These are phyloP conservation scores for Amphimedon queenslandica DNA, from an alignment of 37 sponge, comb jelly and placozoan genomes.

Conservation along the genomic window DNA sequence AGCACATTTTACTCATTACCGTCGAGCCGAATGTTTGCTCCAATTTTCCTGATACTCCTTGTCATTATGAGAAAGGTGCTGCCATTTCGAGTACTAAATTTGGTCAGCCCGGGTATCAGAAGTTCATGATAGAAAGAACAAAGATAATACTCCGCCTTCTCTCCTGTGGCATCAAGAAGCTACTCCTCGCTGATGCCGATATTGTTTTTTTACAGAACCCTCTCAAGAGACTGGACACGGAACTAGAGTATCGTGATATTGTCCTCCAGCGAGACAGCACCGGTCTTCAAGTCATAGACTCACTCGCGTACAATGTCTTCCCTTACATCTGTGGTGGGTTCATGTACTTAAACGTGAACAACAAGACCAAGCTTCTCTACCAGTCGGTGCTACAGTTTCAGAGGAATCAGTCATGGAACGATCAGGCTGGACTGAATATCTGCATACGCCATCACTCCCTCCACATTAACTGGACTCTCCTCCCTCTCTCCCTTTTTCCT, in stretches of 20 bases:
- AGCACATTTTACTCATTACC: slow-evolving; percentile 17
- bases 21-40: slow-evolving; percentile 28
- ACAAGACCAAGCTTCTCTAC: slow-evolving; percentile 18
- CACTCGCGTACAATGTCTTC: slow-evolving; percentile 18
- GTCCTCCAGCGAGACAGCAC: slow-evolving; percentile 44
- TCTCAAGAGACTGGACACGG: background rate
- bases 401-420: slow-evolving; percentile 42
- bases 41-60: slow-evolving; percentile 9
- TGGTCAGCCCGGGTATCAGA: slow-evolving; percentile 31
- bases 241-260: slow-evolving; percentile 12
- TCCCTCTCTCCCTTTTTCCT: slow-evolving; percentile 31
- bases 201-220: slow-evolving; percentile 36
- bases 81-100: slow-evolving; percentile 7
- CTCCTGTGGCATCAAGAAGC: slow-evolving; percentile 7
- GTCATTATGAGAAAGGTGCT: slow-evolving; percentile 18
- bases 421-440: slow-evolving; percentile 53
- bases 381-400: slow-evolving; percentile 40
- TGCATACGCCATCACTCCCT: slow-evolving; percentile 41
- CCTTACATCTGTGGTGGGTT: slow-evolving; percentile 56
- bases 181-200: slow-evolving; percentile 38
- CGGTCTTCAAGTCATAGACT: slow-evolving; percentile 16
- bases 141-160: slow-evolving; percentile 17
- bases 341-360: slow-evolving; percentile 25
- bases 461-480: slow-evolving; percentile 16
- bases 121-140: slow-evolving; percentile 48